Evolutionary conservation across 2,113 vertebrate genomes (phyloP).

Genomic region (Sphaerodactylus townsendi): DNA sequence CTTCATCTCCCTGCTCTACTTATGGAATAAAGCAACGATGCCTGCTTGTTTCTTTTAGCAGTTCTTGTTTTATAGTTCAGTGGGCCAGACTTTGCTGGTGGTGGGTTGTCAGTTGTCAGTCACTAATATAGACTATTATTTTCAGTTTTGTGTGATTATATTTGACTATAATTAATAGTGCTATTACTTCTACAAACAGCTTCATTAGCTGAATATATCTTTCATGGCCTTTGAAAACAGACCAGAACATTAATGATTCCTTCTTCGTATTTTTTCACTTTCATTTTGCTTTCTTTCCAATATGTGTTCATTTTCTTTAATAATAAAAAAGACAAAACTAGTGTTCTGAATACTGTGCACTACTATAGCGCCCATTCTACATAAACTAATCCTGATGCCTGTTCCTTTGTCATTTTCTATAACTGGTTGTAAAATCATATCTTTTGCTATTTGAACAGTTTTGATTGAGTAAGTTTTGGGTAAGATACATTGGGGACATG

Average conservation of each 20-base stretch:
- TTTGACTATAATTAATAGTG: constrained; percentile 26
- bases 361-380: constrained; percentile 57
- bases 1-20: not conserved
- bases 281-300: constrained; percentile 26
- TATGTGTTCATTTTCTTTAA: constrained; percentile 27
- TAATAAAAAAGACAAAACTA: constrained; percentile 51
- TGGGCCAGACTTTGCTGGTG: not conserved
- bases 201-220: constrained; percentile 39
- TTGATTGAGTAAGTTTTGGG: constrained; percentile 39
- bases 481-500: constrained; percentile 24
- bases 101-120: not conserved
- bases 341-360: constrained; percentile 61
- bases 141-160: constrained; percentile 30
- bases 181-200: constrained; percentile 32
- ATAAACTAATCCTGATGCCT: constrained; percentile 69
- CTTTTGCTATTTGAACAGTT: constrained; percentile 46
- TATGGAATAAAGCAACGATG: not conserved
- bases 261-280: constrained; percentile 25
- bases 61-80: not conserved
- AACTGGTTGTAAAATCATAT: constrained; percentile 49
- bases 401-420: constrained; percentile 71
- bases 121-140: constrained; percentile 29
- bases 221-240: constrained; percentile 36
- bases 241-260: constrained; percentile 34
- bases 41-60: not conserved